A percentile compares a stretch with the other conserved stretches of the same genome.
These are phyloP conservation scores for Sericinus montela DNA, from an alignment of 2,888 invertebrate genomes.

Conservation along the genomic window DNA sequence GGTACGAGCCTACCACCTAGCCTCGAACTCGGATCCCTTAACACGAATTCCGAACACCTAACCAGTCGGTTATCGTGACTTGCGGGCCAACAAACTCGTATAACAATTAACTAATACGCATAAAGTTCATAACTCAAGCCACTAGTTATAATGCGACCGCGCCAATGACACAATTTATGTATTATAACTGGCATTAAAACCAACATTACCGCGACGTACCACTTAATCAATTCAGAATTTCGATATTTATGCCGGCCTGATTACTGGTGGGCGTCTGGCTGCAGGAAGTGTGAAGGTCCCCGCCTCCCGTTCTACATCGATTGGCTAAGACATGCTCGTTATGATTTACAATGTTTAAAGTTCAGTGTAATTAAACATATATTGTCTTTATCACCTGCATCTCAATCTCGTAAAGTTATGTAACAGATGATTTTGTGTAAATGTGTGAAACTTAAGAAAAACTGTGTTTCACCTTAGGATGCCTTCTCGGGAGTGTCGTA, in stretches of 20 bases:
- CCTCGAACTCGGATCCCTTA: no score
- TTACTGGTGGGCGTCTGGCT: slow-evolving; percentile 27
- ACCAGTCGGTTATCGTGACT: no score
- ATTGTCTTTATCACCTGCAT: no score
- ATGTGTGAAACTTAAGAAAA: no score
- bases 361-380: neutral
- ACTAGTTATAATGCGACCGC: slow-evolving; percentile 26
- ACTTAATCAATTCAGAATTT: slow-evolving; percentile 46
- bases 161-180: slow-evolving; percentile 53
- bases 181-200: slow-evolving; percentile 44
- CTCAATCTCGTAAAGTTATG: no score
- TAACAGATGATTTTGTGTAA: no score
- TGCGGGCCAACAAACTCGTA: neutral
- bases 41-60: no score
- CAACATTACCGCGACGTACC: slow-evolving; percentile 50
- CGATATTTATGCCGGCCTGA: slow-evolving; percentile 36
- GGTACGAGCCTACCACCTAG: no score
- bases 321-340: slow-evolving; percentile 16
- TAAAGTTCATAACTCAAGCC: slow-evolving; percentile 27
- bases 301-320: slow-evolving; percentile 34
- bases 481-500: no score
- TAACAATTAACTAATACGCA: no score
- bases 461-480: no score
- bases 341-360: slow-evolving; percentile 8
- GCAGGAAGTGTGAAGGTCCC: slow-evolving; percentile 19